A percentile compares a stretch with the other conserved stretches of the same genome.
phyloP scores from a whole-genome alignment of 2,113 vertebrate genomes.

The Osmerus eperlanus region DNA sequence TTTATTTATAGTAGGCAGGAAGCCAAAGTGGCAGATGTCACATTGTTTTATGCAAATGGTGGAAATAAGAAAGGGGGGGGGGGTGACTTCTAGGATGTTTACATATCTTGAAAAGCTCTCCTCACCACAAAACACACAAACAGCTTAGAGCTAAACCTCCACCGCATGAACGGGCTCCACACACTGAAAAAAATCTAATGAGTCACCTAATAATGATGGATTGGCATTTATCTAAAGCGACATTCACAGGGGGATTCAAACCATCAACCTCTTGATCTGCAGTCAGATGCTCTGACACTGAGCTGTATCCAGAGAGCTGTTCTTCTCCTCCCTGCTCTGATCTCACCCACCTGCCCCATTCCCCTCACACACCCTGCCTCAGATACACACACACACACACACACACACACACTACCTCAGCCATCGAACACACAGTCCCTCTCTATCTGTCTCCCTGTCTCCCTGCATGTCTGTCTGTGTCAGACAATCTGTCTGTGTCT shows the following conservation, averaged over 20 bases:
- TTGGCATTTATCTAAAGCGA: too few species aligned
- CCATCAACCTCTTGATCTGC: too few species aligned
- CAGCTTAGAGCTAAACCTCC: slow-evolving; percentile 47
- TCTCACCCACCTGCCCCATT: too few species aligned
- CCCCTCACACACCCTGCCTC: too few species aligned
- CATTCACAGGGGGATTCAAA: too few species aligned
- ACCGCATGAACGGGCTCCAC: slow-evolving; percentile 30
- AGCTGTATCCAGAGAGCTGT: too few species aligned
- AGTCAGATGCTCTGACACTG: too few species aligned
- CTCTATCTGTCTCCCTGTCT: not conserved
- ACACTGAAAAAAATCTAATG: slow-evolving; percentile 14
- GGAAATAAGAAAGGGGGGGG: slow-evolving; percentile 15
- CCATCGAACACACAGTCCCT: not conserved
- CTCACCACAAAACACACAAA: slow-evolving; percentile 41
- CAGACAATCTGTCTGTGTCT: not conserved
- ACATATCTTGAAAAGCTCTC: slow-evolving; percentile 42
- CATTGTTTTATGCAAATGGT: slow-evolving; percentile 31
- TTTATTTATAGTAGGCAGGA: slow-evolving; percentile 21
- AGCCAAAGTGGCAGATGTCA: slow-evolving; percentile 41
- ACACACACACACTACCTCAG: too few species aligned
- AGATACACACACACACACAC: too few species aligned
- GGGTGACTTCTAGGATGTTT: slow-evolving; percentile 36
- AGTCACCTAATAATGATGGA: too few species aligned
- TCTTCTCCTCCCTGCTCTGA: too few species aligned
- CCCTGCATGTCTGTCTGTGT: not conserved